Conservation (phyloP, 2,113 vertebrate species). For the Balaenoptera acutorostrata region DNA sequence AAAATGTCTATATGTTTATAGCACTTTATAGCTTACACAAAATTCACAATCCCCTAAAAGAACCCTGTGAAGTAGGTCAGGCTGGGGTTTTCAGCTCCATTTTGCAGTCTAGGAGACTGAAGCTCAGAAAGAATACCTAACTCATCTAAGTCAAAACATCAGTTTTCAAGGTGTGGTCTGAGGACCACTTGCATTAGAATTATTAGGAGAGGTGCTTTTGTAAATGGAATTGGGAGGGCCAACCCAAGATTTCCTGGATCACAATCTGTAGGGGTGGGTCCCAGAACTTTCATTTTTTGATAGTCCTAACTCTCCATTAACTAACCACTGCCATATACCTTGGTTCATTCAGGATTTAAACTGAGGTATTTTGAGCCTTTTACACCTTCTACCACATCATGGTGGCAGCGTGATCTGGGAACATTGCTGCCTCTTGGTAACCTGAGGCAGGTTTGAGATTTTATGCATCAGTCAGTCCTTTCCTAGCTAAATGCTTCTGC, state of each 20-base stretch:
- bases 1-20: not conserved
- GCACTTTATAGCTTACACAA: not conserved
- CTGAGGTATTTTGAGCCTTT: not conserved
- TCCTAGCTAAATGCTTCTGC: not conserved
- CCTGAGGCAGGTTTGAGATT: not conserved
- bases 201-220: not conserved
- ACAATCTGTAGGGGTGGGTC: accelerated
- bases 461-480: not conserved
- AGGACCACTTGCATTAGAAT: not conserved
- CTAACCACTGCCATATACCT: not conserved
- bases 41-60: not conserved
- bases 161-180: not conserved
- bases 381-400: accelerated
- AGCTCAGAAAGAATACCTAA: not conserved
- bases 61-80: not conserved
- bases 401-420: not conserved
- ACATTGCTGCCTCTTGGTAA: not conserved
- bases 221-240: not conserved
- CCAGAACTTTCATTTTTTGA: not conserved
- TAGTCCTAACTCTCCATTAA: not conserved
- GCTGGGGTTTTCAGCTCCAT: not conserved
- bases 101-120: not conserved
- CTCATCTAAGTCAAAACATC: not conserved
- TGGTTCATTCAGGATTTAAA: not conserved
- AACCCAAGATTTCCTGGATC: not conserved